Base-by-base conservation (phyloP, 2,888 invertebrate genomes). In the Synergus umbraculus region DNA sequence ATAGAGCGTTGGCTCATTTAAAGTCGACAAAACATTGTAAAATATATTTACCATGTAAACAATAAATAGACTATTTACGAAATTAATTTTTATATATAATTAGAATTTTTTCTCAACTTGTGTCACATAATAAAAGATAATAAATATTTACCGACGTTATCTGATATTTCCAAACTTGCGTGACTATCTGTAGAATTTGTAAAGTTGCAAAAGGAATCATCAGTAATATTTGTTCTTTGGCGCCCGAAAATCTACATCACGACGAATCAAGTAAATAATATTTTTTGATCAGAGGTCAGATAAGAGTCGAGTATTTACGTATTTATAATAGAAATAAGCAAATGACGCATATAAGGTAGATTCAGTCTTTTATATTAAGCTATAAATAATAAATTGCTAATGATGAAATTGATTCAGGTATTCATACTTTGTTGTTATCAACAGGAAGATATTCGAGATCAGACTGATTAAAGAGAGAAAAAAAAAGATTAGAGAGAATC, bases 241-340 rank as follows among this genome's bases (percentile, higher is more conserved):
- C 69, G 49, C 46, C 69, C 69, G 69, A 54, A 73, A 73, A 73
- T 49, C 37, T 29, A 73, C 69, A 73, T 13, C 49, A 73, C 15
- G 69, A 8, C 15, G 46, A 73, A 46, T 49, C n/a, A 15, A n/a
- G 29, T 18, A 22, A 54, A 49, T 46, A 29, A n/a, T 69, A 13
- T 66, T 67, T 67, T 67, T 44, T 18, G 7, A 49, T 54, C 49
- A 69, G 49, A 49, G 5, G 4, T 22, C 13, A 12, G 49, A 69
- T 44, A 67, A 46, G 18, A 49, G 4, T 54, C 29, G 9, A 49
- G 49, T 29, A 73, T 73, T 73, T 73, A 46, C 13, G 37, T 49
- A 49, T 37, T 22, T 73, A 44, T 18, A 2, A 46, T 22, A 54
- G 37, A 44, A 73, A 49, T 73, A 22, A 73, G 13, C 4, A 29